Evolutionary conservation across 2,113 vertebrate species (phyloP).

Genomic region (Tricholaema leucomelas): DNA sequence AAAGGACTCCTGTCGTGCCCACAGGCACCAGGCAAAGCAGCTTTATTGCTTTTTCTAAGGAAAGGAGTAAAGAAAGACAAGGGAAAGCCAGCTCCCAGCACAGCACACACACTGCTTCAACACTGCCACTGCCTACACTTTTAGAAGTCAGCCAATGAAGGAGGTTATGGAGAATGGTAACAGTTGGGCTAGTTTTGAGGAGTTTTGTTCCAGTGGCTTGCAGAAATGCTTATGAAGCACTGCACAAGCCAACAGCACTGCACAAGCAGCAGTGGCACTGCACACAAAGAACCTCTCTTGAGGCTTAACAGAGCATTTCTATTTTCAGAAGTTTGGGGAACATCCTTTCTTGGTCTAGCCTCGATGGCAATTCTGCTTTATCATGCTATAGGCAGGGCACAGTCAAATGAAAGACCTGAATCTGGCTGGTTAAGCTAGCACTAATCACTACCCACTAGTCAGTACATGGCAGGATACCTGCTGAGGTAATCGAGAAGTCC

Average conservation of each 20-base stretch:
- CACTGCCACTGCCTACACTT: not conserved
- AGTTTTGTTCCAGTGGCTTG: not conserved
- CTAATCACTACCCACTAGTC: conserved; percentile 15
- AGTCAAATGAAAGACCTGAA: conserved; percentile 34
- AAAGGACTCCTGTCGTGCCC: conserved; percentile 46
- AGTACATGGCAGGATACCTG: conserved; percentile 65
- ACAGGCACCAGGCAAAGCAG: conserved; percentile 72
- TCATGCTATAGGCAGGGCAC: conserved; percentile 25
- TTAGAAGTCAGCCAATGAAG: not conserved
- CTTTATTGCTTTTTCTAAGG: conserved; percentile 76
- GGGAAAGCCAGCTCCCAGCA: conserved; percentile 8
- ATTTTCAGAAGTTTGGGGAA: not conserved
- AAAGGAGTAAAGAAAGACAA: conserved; percentile 39
- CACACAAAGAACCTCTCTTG: not conserved
- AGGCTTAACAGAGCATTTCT: not conserved
- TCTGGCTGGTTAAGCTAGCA: conserved; percentile 17
- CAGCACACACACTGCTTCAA: not conserved
- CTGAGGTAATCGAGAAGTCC: conserved; percentile 63
- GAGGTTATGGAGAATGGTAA: not conserved
- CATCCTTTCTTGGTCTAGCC: not conserved
- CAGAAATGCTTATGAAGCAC: conserved; percentile 32
- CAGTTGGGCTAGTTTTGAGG: not conserved
- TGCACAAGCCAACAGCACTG: not conserved
- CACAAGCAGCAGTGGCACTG: not conserved
- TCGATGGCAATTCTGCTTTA: not conserved